Evolutionary conservation across 2,888 invertebrate genomes (phyloP), one percentile per base, ranked within the genome.

Genomic region (Parthenolecanium corni): DNA sequence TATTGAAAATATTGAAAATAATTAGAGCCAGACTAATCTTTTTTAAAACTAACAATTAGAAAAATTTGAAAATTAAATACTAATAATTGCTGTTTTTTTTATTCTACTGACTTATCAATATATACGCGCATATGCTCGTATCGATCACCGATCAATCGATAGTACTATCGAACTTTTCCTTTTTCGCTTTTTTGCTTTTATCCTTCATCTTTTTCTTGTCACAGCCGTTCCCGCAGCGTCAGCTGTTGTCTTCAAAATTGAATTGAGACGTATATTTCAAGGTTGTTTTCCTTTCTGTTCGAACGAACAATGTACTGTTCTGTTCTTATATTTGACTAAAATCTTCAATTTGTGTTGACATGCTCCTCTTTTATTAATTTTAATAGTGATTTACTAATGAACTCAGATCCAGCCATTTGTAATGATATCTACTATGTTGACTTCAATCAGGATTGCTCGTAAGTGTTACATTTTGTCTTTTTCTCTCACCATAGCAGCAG

Each of bases 381-480:
- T 44, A 42, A 56, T 56, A 14, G 40, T 40, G 18, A 24, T 42
- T 20, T 52, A 62, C 62, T 62, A 51, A 62, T 62, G 62, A 62
- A 51, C 62, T 14, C 51, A 36, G 62, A 52, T 14, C 14, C 18
- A 24, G 31, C 5, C 38, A 62, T 24, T 74, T 82, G 85, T 78
- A 83, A 83, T 76, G 88, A 86, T 76, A 85, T 86, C 76, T 85
- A 89, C 76, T 93, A 90, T 77, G 92, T 94, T 71, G 93, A 92
- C 78, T 96, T 96, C 75, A 96, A 96, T 77, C 95, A 96, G 77
- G 95, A 96, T 76, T 87, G 86, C 83, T 89, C 94, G 95, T 95
- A 86, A 89, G 92, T 85, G 67, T 6, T 18, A n/a, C n/a, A n/a
- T n/a, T n/a, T n/a, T n/a, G n/a, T n/a, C n/a, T n/a, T n/a, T n/a